Evolutionary conservation across 2,797 vertebrate species (phyloP).

Genomic region (Otolemur crassicaudatus): DNA sequence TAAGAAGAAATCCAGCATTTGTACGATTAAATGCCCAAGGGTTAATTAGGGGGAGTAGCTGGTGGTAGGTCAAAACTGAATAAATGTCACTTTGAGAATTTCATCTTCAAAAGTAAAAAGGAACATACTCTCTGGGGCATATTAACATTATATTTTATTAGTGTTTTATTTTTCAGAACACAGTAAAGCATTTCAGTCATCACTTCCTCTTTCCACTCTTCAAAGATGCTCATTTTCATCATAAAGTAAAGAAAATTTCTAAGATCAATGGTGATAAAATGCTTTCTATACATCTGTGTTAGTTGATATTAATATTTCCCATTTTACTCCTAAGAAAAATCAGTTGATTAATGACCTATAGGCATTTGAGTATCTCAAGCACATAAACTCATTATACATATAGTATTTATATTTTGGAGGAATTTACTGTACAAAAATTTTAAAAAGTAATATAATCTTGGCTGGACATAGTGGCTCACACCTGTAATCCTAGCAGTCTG

Average conservation of each 20-base stretch:
- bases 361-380: background rate
- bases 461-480: no score
- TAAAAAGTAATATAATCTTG: background rate
- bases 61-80: background rate
- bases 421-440: background rate
- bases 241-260: background rate
- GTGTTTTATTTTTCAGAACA: background rate
- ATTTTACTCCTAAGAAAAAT: background rate
- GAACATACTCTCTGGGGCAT: no score
- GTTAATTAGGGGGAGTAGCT: background rate
- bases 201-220: background rate
- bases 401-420: background rate
- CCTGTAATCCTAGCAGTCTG: no score
- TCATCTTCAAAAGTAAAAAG: background rate
- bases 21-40: no score
- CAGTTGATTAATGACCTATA: no score
- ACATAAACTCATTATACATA: background rate
- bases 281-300: background rate
- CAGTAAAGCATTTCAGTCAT: background rate
- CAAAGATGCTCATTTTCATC: background rate
- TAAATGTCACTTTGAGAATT: background rate
- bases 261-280: no score
- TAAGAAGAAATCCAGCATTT: accelerated
- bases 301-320: background rate
- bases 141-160: background rate